Percentiles rank a stretch among this genome's conserved stretches.
phyloP scores from a whole-genome alignment of 2,797 vertebrate genomes.

The Rhincodon typus region DNA sequence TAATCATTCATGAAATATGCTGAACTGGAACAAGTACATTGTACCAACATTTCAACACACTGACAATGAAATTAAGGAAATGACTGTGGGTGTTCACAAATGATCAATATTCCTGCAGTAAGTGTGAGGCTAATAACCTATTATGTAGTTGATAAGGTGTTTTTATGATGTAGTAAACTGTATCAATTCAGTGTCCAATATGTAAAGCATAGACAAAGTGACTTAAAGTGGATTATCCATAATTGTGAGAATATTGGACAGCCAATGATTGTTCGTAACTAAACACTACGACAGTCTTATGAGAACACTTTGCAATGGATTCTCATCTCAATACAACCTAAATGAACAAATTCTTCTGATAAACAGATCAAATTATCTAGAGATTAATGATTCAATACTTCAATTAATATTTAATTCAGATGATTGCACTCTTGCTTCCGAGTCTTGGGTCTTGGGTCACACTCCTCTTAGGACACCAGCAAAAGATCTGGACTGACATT shows the following conservation, averaged over 20 bases:
- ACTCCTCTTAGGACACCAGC: not conserved
- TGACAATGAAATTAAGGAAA: not conserved
- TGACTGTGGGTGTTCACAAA: not conserved
- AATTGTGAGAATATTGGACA: not conserved
- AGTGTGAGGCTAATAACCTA: not conserved
- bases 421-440: not conserved
- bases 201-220: not conserved
- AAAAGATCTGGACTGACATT: not conserved
- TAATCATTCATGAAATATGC: not conserved
- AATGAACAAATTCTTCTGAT: slow-evolving; percentile 3
- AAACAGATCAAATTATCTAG: not conserved
- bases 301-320: not conserved
- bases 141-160: not conserved
- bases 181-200: not conserved
- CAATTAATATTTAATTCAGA: not conserved
- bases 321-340: not conserved
- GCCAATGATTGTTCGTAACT: not conserved
- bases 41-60: not conserved
- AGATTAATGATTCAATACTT: not conserved
- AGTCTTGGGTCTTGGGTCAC: not conserved
- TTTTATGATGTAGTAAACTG: not conserved
- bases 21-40: slow-evolving; percentile 8
- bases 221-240: not conserved
- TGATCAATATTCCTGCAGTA: not conserved
- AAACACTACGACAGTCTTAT: not conserved